Base-by-base conservation (phyloP, 1,140 invertebrate genomes). In the Zaprionus lachaisei region DNA sequence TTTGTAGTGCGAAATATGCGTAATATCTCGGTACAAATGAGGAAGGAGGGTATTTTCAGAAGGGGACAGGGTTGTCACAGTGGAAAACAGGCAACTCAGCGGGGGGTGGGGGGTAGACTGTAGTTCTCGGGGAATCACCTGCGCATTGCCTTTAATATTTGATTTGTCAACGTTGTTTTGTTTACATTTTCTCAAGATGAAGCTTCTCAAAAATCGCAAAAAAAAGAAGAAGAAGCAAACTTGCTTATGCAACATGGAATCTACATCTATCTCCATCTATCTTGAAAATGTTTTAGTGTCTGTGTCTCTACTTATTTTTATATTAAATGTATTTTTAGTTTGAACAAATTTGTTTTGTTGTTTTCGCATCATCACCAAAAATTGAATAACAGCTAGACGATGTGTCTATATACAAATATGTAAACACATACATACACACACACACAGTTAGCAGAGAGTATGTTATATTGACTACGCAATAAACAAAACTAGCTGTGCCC, bases 271-370 rank as follows among this genome's bases (percentile, higher is more conserved):
- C 2, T 56, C n/a, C 63, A 41, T 55, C 60, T 63, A 37, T 72
- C 49, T 62, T 17, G 31, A 7, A 34, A 34, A 4, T 66, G 57
- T 51, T 58, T 75, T 57, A 49, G 55, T 57, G 55, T 57, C 38
- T 47, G 34, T 73, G 38, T 63, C 61, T 72, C 37, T 55, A 72
- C 20, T 77, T 56, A 73, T 77, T 77, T 73, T 67, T 63, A 47
- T 47, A 63, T 67, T 73, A 73, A 77, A 77, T 77, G 63, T 73
- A 77, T 77, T 77, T 73, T 77, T 67, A 77, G 75, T 77, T 62
- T 73, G 63, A 68, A 68, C 70, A 67, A 73, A 77, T 77, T 73
- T 67, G 64, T 77, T 77, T 77, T 68, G 71, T 73, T 73, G 58
- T 63, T 73, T 77, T 77, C 62, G 68, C 73, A 76, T 76, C 73